phyloP scores from a whole-genome alignment of 2,797 vertebrate species.

The Falco novaeseelandiae region DNA sequence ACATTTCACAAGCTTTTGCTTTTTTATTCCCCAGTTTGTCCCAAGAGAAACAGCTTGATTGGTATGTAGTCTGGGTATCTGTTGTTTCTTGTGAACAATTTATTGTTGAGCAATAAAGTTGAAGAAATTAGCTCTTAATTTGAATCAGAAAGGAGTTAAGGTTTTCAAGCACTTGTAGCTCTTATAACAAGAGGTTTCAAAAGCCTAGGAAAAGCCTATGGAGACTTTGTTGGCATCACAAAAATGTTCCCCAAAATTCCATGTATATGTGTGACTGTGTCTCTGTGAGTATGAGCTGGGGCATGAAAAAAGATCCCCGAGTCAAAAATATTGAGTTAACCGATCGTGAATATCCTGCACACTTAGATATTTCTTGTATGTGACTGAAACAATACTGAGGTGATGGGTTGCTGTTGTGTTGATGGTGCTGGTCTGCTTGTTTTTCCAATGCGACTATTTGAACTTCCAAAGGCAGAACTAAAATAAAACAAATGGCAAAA shows the following conservation, averaged over 20 bases:
- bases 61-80: background rate
- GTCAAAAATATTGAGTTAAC: background rate
- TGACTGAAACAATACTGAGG: background rate
- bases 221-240: background rate
- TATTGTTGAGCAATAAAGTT: constrained; percentile 9
- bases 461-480: background rate
- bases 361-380: background rate
- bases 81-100: constrained; percentile 6
- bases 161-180: background rate
- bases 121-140: constrained; percentile 10
- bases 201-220: background rate
- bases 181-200: background rate
- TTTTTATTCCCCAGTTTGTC: constrained; percentile 25
- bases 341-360: background rate
- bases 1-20: constrained; percentile 2
- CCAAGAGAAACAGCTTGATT: background rate
- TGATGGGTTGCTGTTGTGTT: background rate
- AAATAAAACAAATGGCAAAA: background rate
- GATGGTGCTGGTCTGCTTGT: background rate
- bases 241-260: background rate
- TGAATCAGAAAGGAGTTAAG: constrained; percentile 14
- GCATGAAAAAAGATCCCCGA: background rate
- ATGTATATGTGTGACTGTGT: background rate
- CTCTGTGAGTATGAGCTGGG: background rate
- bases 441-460: background rate